These are phyloP conservation scores for Papilio xuthus DNA, from an alignment of 1,140 invertebrate genomes.

Conservation along the genomic window DNA sequence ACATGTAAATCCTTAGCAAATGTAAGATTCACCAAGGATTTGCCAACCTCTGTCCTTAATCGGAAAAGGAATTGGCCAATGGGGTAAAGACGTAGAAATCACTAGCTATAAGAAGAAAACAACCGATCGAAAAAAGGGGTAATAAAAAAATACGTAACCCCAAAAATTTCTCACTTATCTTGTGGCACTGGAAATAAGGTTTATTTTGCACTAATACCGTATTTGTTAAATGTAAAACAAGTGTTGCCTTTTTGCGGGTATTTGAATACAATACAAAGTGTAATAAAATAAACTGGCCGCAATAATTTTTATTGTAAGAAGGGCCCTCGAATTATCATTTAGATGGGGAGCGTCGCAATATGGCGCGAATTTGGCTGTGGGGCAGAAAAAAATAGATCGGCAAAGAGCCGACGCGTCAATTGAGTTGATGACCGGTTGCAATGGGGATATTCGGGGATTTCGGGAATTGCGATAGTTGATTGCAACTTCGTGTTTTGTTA, in stretches of 20 bases:
- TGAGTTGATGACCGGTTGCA: conserved; percentile 61
- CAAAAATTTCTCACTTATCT: conserved; percentile 16
- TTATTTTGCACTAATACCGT: conserved; percentile 39
- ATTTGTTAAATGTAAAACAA: conserved; percentile 39
- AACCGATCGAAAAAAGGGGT: conserved; percentile 27
- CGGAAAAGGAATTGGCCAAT: conserved; percentile 30
- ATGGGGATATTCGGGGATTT: conserved; percentile 50
- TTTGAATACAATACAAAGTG: conserved; percentile 77
- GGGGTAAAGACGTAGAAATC: conserved; percentile 33
- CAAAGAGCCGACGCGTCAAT: conserved; percentile 55
- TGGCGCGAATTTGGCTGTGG: conserved; percentile 66
- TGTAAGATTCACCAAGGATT: conserved; percentile 3
- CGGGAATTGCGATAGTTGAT: conserved; percentile 63
- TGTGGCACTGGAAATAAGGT: conserved; percentile 22
- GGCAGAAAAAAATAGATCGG: conserved; percentile 67
- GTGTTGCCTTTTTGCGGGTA: conserved; percentile 52
- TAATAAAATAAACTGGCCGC: conserved; percentile 80
- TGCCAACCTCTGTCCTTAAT: conserved; percentile 25
- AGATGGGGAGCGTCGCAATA: conserved; percentile 75
- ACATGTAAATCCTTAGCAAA: conserved; percentile 15
- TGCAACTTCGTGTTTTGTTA: conserved; percentile 23
- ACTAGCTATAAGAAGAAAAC: conserved; percentile 25
- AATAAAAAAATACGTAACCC: conserved; percentile 5
- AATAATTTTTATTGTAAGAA: conserved; percentile 80
- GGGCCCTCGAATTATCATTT: conserved; percentile 78